A percentile compares a stretch with the other conserved stretches of the same genome.
phyloP scores from a whole-genome alignment of 2,113 vertebrate genomes.

The Protobothrops flavoviridis region DNA sequence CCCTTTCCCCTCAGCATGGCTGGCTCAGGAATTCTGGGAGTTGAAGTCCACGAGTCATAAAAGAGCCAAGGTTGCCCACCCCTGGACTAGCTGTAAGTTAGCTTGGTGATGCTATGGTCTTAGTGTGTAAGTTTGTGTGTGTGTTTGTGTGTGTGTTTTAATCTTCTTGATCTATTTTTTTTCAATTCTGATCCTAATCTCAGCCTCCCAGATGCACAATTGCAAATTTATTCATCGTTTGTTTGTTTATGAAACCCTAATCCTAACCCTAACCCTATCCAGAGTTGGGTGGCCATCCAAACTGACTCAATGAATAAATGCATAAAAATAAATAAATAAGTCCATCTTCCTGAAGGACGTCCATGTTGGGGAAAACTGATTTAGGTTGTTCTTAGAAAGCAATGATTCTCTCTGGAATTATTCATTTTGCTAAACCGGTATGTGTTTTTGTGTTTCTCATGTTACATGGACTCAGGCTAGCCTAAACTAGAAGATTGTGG shows the following conservation, averaged over 20 bases:
- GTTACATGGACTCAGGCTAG: background rate
- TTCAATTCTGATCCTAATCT: background rate
- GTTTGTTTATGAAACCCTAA: background rate
- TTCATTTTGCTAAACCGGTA: background rate
- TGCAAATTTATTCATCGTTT: background rate
- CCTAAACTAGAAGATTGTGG: background rate
- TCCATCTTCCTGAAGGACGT: background rate
- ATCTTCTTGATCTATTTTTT: background rate
- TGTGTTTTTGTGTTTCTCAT: background rate
- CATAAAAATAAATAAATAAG: background rate
- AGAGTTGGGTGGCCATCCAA: background rate
- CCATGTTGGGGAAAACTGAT: background rate
- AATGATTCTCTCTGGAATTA: background rate
- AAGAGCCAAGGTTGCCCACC: no score
- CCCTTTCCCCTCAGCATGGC: no score
- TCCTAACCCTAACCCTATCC: background rate
- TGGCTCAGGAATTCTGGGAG: no score
- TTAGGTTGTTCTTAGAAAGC: background rate
- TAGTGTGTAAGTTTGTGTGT: background rate
- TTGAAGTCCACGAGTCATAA: no score
- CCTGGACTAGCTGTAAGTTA: background rate
- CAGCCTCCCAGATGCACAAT: background rate
- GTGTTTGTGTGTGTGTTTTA: background rate
- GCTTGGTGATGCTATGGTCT: background rate
- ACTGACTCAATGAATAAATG: background rate